These are phyloP conservation scores for Zygaena filipendulae DNA, from an alignment of 2,888 invertebrate genomes.

Conservation along the genomic window DNA sequence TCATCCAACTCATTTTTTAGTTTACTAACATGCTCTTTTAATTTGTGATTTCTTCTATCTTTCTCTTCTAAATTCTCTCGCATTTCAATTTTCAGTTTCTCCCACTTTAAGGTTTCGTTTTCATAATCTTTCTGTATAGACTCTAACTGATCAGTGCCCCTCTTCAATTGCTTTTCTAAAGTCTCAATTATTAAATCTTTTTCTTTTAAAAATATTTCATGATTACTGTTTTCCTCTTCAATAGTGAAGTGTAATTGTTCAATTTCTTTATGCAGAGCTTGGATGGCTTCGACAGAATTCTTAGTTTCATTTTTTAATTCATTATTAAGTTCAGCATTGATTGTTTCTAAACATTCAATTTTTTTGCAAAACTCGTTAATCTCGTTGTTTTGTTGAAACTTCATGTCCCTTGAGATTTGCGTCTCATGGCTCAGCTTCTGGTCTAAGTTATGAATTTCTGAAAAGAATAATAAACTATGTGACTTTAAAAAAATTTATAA, in stretches of 20 bases:
- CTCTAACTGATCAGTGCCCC: constrained; percentile 20
- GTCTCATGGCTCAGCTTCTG: constrained; percentile 16
- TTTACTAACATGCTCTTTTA: too few species aligned
- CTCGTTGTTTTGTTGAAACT: constrained; percentile 20
- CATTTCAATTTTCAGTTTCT: constrained; percentile 25
- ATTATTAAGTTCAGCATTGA: constrained; percentile 21
- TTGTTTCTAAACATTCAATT: constrained; percentile 19
- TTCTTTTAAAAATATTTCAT: constrained; percentile 29
- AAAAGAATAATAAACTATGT: too few species aligned
- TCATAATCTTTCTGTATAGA: constrained; percentile 25
- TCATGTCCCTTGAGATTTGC: constrained; percentile 17
- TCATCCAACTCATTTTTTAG: too few species aligned
- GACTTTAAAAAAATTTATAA: too few species aligned
- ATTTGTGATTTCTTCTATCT: too few species aligned
- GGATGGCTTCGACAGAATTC: constrained; percentile 21
- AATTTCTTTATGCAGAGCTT: constrained; percentile 29
- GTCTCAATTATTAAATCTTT: constrained; percentile 29
- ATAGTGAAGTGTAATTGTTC: constrained; percentile 30
- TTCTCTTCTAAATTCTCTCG: too few species aligned
- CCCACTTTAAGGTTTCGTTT: constrained; percentile 23
- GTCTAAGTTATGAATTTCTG: constrained; percentile 23
- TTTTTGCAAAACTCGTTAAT: constrained; percentile 20
- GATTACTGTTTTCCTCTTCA: constrained; percentile 30
- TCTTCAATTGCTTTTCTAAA: constrained; percentile 26
- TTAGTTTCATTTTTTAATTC: constrained; percentile 23